Evolutionary conservation across 1,140 invertebrate species (phyloP).

Genomic region (Drosophila melanica): DNA sequence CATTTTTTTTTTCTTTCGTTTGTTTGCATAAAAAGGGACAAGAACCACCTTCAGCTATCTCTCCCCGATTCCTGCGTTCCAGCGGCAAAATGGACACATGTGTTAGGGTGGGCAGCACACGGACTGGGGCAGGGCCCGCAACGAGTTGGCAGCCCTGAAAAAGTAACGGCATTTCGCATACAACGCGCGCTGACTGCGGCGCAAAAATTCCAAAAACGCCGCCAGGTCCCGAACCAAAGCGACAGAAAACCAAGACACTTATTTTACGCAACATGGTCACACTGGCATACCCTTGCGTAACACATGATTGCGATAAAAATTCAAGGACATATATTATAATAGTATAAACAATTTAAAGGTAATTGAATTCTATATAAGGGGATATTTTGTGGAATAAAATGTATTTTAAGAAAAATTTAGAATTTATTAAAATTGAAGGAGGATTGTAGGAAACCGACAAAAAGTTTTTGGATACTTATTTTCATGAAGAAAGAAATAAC

Average conservation of each 20-base stretch:
- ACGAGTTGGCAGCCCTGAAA: constrained; percentile 39
- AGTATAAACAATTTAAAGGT: no score
- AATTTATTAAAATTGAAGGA: background rate
- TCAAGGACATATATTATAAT: no score
- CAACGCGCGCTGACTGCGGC: constrained; percentile 21
- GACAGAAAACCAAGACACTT: constrained; percentile 12
- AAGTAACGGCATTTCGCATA: constrained; percentile 56
- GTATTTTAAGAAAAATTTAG: background rate
- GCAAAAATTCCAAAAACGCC: constrained; percentile 67
- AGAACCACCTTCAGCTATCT: constrained; percentile 6
- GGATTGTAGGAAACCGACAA: no score
- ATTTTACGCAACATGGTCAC: background rate
- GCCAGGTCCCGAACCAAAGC: constrained; percentile 17
- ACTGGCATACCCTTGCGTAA: constrained; percentile 27
- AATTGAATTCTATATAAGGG: no score
- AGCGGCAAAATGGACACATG: no score
- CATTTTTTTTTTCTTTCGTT: background rate
- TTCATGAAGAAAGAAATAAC: no score
- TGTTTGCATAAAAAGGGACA: constrained; percentile 7
- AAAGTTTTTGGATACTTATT: no score
- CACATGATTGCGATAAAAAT: no score
- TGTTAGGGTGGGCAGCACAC: no score
- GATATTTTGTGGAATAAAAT: no score
- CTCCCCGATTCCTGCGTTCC: background rate
- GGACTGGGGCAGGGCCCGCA: background rate